Evolutionary conservation across 1,140 invertebrate species (phyloP).

Genomic region (Drosophila ananassae): DNA sequence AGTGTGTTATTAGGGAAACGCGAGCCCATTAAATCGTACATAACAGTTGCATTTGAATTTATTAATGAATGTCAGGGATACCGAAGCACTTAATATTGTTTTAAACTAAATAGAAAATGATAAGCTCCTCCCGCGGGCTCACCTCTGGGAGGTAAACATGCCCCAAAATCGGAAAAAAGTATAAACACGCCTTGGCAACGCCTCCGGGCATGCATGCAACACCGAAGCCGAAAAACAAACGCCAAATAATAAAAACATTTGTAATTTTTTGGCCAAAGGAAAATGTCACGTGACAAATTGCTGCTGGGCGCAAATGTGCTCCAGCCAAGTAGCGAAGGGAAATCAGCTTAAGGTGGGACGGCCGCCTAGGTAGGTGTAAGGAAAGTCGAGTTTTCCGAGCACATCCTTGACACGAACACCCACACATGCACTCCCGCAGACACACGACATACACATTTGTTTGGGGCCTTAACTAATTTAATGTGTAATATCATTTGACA

Average conservation of each 20-base stretch:
- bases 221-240: conserved; percentile 14
- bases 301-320: conserved; percentile 57
- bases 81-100: background rate
- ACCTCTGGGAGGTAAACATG: conserved; percentile 47
- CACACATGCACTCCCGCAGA: conserved; percentile 25
- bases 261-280: conserved; percentile 54
- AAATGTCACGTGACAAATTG: conserved; percentile 76
- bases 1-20: conserved; percentile 15
- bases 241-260: conserved; percentile 52
- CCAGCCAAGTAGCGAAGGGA: conserved; percentile 32
- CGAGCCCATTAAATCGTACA: conserved; percentile 11
- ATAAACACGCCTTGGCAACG: conserved; percentile 39
- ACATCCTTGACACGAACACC: conserved; percentile 52
- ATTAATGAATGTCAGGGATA: background rate
- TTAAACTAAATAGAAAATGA: background rate
- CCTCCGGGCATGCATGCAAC: conserved; percentile 54
- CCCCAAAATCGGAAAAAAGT: conserved; percentile 36
- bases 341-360: conserved; percentile 14
- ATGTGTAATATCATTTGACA: conserved; percentile 81
- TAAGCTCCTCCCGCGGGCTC: conserved; percentile 20
- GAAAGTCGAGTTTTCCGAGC: conserved; percentile 28
- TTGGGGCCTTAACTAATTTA: conserved; percentile 74
- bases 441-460: conserved; percentile 57
- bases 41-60: background rate
- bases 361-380: conserved; percentile 14